Base-by-base conservation (phyloP, 2,888 invertebrate species). In the Sesia apiformis region DNA sequence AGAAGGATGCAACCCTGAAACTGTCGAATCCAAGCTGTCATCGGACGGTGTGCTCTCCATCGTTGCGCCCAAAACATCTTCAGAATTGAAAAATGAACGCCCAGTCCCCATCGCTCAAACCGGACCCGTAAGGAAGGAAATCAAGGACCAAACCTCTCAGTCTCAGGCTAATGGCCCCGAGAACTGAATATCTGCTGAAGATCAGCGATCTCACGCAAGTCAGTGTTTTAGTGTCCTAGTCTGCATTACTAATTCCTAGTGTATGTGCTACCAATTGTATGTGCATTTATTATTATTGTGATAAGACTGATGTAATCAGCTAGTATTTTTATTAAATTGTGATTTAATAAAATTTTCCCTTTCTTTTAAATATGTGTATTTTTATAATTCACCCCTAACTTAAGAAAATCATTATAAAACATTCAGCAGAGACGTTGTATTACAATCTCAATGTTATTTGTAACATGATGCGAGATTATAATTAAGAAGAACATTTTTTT, bases 1-100 rank as follows among this genome's bases (percentile, higher is more conserved):
- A 3, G 91, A 93, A 61, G 93, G 92, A 8, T 93, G 93, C 56
- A 92, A 94, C 61, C 83, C 93, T 3, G 91, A 91, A 43, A 89
- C 91, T 46, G 93, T 96, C 0, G 90, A 91, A 46, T 95, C 95
- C 0, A 92, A 89, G 53, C 79, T 96, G 42, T 94, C 94, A 1
- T 92, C 93, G 0, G 95, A 95, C 68, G 95, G 95, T 4, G 90
- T 95, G n/a, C 78, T 94, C 42, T 92, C 92, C 3, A 85, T 95
- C 4, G 90, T 91, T 42, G 93, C 93, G n/a, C 94, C 93, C 5
- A 72, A 64, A 57, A 62, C 60, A 0, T 59, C 67, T n/a, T 58
- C 67, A 38, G 67, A 63, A 3, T 56, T 62, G 49, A 70, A 70
- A 55, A 82, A 81, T 38, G 92, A 90, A 61, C 81, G 92, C n/a